Conservation (phyloP, 2,888 invertebrate genomes). For the Caenorhabditis sulstoni region DNA sequence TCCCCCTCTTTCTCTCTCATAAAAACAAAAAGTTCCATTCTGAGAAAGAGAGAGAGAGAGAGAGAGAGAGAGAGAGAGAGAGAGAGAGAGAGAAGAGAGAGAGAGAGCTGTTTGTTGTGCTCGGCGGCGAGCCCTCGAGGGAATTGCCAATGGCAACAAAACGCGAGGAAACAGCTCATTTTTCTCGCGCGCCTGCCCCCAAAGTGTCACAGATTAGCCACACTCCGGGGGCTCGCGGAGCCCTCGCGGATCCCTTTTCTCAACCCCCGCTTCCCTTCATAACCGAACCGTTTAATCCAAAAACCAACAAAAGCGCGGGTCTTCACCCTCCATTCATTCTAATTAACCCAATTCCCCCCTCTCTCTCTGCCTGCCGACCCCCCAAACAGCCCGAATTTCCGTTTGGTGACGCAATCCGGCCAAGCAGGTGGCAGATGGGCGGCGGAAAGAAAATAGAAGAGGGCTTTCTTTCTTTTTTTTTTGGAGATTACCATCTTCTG, state of each 20-base stretch:
- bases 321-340: conserved; percentile 30
- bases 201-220: conserved; percentile 20
- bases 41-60: no score
- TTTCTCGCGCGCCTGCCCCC: conserved; percentile 3
- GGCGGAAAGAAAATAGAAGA: conserved; percentile 23
- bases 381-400: conserved; percentile 34
- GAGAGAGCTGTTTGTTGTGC: no score
- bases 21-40: no score
- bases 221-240: no score
- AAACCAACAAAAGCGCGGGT: conserved; percentile 8
- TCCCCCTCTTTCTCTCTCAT: not conserved
- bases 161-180: not conserved
- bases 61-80: no score
- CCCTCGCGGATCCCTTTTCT: not conserved
- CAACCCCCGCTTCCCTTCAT: not conserved
- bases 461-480: not conserved
- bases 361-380: no score
- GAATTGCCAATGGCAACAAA: conserved; percentile 43
- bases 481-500: conserved; percentile 47
- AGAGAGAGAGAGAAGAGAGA: no score
- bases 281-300: not conserved
- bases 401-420: conserved; percentile 50
- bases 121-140: conserved; percentile 30
- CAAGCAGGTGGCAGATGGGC: conserved; percentile 56
- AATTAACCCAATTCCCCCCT: conserved; percentile 55